Evolutionary conservation across 2,888 invertebrate species (phyloP).

Genomic region (Cephus pygmeus): DNA sequence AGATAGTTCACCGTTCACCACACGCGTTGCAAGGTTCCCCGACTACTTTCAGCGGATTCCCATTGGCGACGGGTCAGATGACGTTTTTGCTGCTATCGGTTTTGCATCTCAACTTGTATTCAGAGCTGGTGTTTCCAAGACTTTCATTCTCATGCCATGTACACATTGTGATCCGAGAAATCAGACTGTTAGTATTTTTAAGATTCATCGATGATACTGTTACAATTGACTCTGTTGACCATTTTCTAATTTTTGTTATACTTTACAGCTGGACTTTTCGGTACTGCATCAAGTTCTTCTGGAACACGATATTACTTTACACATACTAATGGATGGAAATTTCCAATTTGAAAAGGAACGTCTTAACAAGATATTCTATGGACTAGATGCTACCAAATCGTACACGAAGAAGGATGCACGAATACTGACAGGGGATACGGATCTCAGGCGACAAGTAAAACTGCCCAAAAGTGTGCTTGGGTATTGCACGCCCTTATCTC

Average conservation of each 20-base stretch:
- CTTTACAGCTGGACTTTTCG: constrained; percentile 80
- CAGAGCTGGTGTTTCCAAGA: constrained; percentile 86
- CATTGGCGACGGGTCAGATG: constrained; percentile 74
- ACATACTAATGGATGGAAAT: constrained; percentile 85
- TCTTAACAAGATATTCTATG: constrained; percentile 80
- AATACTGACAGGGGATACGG: constrained; percentile 76
- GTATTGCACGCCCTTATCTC: constrained; percentile 82
- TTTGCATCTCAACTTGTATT: constrained; percentile 80
- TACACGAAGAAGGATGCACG: constrained; percentile 85
- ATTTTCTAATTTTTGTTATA: constrained; percentile 37
- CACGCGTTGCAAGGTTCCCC: constrained; percentile 65
- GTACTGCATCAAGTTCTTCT: constrained; percentile 84
- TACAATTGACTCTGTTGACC: not conserved
- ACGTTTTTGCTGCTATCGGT: constrained; percentile 81
- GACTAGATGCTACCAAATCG: constrained; percentile 79
- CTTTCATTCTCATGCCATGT: constrained; percentile 85
- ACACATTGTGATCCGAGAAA: constrained; percentile 76
- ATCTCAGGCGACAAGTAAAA: constrained; percentile 78
- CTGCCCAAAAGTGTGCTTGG: constrained; percentile 82
- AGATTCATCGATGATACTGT: not conserved
- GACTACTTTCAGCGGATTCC: constrained; percentile 78
- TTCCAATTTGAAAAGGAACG: constrained; percentile 81
- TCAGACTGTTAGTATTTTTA: constrained; percentile 72
- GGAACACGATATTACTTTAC: constrained; percentile 84
- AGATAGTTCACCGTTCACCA: constrained; percentile 77